Evolutionary conservation across 2,113 vertebrate species (phyloP).

Genomic region (Tachycineta bicolor): DNA sequence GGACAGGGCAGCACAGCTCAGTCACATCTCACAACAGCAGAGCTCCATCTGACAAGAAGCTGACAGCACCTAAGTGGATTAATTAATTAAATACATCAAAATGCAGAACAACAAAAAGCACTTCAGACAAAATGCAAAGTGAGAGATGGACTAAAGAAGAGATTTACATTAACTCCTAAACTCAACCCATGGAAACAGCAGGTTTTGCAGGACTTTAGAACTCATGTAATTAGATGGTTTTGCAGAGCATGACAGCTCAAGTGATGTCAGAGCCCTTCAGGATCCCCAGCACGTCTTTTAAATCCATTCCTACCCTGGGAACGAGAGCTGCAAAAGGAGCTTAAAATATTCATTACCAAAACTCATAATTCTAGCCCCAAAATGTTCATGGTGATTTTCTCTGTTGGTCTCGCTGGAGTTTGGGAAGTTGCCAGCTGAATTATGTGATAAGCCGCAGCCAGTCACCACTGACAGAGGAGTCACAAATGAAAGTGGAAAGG

Average conservation of each 20-base stretch:
- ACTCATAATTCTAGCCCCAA: background rate
- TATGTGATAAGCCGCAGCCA: background rate
- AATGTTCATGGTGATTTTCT: constrained; percentile 21
- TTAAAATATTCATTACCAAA: constrained; percentile 53
- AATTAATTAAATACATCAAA: background rate
- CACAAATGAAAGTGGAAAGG: background rate
- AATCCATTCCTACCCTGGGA: background rate
- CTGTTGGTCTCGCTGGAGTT: background rate
- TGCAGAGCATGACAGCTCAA: background rate
- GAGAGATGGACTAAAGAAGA: background rate
- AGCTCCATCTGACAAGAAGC: background rate
- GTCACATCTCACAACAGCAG: background rate
- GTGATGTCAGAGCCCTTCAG: background rate
- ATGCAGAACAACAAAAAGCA: background rate
- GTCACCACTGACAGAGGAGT: background rate
- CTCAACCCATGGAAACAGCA: background rate
- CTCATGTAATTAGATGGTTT: background rate
- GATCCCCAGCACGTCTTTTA: background rate
- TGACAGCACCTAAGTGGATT: background rate
- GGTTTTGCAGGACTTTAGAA: background rate
- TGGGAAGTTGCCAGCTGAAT: background rate
- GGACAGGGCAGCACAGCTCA: background rate
- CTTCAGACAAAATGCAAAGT: background rate
- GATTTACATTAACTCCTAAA: background rate
- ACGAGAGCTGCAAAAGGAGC: background rate